Percentiles rank a stretch among this genome's conserved stretches.
These are phyloP conservation scores for Antennarius striatus DNA, from an alignment of 2,113 vertebrate species.

Conservation along the genomic window DNA sequence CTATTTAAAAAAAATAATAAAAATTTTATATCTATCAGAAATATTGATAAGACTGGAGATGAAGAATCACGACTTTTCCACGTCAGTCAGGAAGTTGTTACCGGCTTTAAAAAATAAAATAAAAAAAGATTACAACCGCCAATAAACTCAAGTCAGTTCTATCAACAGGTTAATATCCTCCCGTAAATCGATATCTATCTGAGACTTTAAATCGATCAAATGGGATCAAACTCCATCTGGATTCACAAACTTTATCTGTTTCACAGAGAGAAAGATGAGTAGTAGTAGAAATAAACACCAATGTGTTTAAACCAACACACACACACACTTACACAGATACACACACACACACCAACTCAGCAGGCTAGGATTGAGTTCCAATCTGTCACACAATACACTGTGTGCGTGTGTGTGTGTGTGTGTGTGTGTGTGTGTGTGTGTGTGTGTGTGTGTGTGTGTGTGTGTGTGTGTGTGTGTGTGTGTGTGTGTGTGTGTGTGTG, in stretches of 20 bases:
- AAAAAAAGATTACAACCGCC: neutral
- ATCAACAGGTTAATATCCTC: neutral
- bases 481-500: too few relatives aligned
- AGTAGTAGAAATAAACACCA: constrained; percentile 4
- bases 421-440: neutral
- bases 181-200: constrained; percentile 6
- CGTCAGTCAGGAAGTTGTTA: neutral
- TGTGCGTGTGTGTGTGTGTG: neutral
- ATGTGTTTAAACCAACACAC: too few relatives aligned
- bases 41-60: neutral
- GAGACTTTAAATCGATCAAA: constrained; percentile 6
- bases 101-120: neutral
- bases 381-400: constrained; percentile 32
- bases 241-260: constrained; percentile 28
- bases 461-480: neutral
- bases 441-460: constrained; percentile 12
- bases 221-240: constrained; percentile 36
- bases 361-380: constrained; percentile 39
- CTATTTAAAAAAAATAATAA: too few relatives aligned
- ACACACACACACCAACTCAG: constrained; percentile 9
- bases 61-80: neutral
- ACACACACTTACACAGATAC: neutral
- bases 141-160: neutral
- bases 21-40: neutral
- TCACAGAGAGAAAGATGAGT: constrained; percentile 19